phyloP scores from a whole-genome alignment of 2,888 invertebrate species.

The Caenorhabditis auriculariae region DNA sequence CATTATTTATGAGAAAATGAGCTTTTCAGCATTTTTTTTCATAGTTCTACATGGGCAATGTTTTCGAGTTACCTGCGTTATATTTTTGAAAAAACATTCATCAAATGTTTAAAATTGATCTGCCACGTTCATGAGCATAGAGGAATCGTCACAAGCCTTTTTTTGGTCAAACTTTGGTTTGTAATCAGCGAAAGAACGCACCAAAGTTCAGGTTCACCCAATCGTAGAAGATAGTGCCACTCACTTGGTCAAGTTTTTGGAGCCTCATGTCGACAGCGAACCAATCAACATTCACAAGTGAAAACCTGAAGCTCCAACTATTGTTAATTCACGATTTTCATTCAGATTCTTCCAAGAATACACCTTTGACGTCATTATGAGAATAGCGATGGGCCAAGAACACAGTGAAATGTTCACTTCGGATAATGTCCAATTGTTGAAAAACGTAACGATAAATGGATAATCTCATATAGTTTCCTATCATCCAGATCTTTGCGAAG shows the following conservation, averaged over 20 bases:
- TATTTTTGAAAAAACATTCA: too few relatives aligned
- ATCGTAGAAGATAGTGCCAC: slow-evolving; percentile 34
- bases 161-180: too few relatives aligned
- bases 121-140: too few relatives aligned
- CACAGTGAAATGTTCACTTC: slow-evolving; percentile 30
- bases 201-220: slow-evolving; percentile 17
- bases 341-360: slow-evolving; percentile 41
- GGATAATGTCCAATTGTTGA: slow-evolving; percentile 5
- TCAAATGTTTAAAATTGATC: too few relatives aligned
- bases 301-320: neutral
- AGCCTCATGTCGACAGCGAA: slow-evolving; percentile 16
- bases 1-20: too few relatives aligned
- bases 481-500: slow-evolving; percentile 20
- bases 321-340: neutral
- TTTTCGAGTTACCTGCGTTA: too few relatives aligned
- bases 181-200: too few relatives aligned
- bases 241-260: slow-evolving; percentile 18
- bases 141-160: too few relatives aligned
- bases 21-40: too few relatives aligned
- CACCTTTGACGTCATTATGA: slow-evolving; percentile 40
- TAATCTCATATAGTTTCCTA: neutral
- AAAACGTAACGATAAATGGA: slow-evolving; percentile 5
- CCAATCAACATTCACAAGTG: slow-evolving; percentile 31
- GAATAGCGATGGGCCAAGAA: slow-evolving; percentile 42
- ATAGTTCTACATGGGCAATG: too few relatives aligned